Percentiles rank a stretch among this genome's conserved stretches.
Conservation (phyloP, 2,113 vertebrate species). For the Notiomystis cincta region DNA sequence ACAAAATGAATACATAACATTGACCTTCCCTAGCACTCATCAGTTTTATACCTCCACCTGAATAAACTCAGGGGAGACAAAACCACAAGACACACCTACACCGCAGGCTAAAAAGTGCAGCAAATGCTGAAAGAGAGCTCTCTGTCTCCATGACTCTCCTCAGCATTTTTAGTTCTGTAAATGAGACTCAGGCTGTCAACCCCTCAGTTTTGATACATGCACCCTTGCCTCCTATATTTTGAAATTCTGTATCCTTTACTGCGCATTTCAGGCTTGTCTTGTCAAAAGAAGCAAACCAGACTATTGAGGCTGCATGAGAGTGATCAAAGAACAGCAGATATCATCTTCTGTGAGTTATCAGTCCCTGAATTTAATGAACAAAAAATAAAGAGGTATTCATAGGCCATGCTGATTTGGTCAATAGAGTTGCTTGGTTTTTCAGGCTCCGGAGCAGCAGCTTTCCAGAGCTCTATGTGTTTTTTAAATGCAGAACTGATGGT, state of each 20-base stretch:
- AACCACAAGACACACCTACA: neutral
- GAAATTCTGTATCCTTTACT: neutral
- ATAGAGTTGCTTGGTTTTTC: neutral
- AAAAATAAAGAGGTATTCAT: neutral
- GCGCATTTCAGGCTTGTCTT: neutral
- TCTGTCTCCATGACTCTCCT: neutral
- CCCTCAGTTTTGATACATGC: fast-evolving
- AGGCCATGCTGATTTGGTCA: neutral
- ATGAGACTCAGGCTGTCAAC: neutral
- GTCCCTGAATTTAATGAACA: neutral
- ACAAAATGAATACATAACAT: slow-evolving; percentile 72
- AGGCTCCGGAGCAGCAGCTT: neutral
- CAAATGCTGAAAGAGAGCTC: neutral
- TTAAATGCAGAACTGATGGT: neutral
- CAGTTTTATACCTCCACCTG: slow-evolving; percentile 57
- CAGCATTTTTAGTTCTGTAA: neutral
- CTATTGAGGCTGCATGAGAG: neutral
- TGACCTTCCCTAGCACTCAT: slow-evolving; percentile 65
- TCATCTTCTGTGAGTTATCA: neutral
- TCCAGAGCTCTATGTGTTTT: neutral
- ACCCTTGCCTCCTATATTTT: neutral
- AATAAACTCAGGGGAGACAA: slow-evolving; percentile 55
- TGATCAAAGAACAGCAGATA: neutral
- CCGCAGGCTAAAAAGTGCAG: neutral
- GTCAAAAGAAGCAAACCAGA: neutral